Base-by-base conservation (phyloP, 2,113 vertebrate species). In the Proteles cristata region DNA sequence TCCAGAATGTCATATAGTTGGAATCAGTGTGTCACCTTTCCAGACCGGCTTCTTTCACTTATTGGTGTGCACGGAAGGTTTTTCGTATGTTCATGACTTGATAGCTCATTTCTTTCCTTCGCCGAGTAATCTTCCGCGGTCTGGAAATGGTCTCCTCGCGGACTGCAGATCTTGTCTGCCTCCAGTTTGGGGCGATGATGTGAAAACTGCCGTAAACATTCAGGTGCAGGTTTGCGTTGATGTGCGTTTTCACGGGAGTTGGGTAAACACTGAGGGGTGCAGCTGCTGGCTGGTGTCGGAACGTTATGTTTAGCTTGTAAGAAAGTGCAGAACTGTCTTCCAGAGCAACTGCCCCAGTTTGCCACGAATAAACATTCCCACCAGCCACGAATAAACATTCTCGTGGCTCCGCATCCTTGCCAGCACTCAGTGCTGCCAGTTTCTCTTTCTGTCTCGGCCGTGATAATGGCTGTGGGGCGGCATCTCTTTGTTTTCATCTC, bases 401-500 rank as follows among this genome's bases (percentile, higher is more conserved):
- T 28, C 10, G 8, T 11, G 2, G 63, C 43, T 21, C 25, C 0
- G 0, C 28, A 0, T 2, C 17, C 35, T 85, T 11, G 1, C 65
- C 35, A 14, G 65, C 45, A 1, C 31, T 65, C 43, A 26, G 31
- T 16, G 71, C 26, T 80, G 80, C 58, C 85, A 17, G 33, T 33
- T 35, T 80, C 61, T 45, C 25, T 50, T 82, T 28, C 28, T 15
- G 7, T 33, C 50, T 65, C 48, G 8, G 43, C 50, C 45, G 2
- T 23, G 21, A 55, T 35, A 53, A 65, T 63, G 63, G 50, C 25
- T 31, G 28, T 31, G 58, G 55, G 69, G 55, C 11, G 28, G 66
- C 21, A 81, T 50, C 55, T 93, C 91, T 5, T 31, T 82, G 61
- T 91, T 77, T 31, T 28, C 31, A 94, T 83, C 77, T 91, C 87